Evolutionary conservation across 1,140 invertebrate genomes (phyloP).

Genomic region (Nasonia giraulti): DNA sequence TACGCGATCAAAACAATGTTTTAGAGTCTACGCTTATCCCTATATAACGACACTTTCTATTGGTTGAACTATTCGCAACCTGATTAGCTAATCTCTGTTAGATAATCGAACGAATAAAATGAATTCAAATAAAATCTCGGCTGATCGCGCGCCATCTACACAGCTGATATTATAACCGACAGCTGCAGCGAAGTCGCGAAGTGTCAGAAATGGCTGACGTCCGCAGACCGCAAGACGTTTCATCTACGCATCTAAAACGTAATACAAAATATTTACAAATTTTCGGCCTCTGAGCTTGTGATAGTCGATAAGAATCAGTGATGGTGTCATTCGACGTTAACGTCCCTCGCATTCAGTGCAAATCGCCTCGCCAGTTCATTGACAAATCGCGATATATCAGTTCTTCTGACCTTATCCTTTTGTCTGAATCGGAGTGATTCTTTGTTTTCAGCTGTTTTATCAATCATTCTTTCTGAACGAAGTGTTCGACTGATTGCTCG

Average conservation of each 20-base stretch:
- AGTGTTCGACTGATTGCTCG: background rate
- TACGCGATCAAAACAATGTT: no score
- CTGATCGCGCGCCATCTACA: background rate
- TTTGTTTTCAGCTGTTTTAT: slow-evolving; percentile 17
- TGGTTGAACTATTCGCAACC: background rate
- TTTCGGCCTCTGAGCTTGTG: background rate
- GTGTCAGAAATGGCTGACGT: background rate
- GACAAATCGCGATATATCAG: background rate
- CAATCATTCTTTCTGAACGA: background rate
- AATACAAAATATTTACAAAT: slow-evolving; percentile 11
- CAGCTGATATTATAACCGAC: background rate
- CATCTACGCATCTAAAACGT: slow-evolving; percentile 14
- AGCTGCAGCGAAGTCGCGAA: background rate
- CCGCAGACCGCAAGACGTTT: background rate
- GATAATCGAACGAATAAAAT: background rate
- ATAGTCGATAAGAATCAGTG: background rate
- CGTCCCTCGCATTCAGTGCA: background rate
- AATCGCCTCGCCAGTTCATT: slow-evolving; percentile 5
- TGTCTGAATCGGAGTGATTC: background rate
- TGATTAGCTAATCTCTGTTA: background rate
- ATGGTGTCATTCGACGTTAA: background rate
- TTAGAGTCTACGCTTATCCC: no score
- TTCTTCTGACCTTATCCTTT: background rate
- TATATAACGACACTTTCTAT: background rate
- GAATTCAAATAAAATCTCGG: background rate